Evolutionary conservation across 23 tunicate genomes (phyloP), one percentile per base, ranked within the genome.

Genomic region (Clavelina lepadiformis): DNA sequence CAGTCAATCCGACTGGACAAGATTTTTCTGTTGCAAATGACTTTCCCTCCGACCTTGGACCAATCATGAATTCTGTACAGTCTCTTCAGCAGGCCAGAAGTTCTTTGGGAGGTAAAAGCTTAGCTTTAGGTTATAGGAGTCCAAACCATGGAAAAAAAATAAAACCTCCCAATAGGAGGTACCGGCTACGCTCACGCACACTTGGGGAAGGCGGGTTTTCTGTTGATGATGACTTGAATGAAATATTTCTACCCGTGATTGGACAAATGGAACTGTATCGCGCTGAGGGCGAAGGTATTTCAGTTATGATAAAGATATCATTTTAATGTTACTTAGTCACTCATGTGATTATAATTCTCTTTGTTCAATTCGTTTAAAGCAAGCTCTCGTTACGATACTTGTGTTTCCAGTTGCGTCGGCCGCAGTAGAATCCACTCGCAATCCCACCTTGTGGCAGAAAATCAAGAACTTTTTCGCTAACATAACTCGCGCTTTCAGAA

Each of bases 371-470:
- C 3, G 2, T 3, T 61, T 3, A 61, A 31, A 30, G 35, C 33
- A 31, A 3, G 3, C 23, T 2, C 2, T 3, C 8, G 35, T 3
- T 61, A 25, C 35, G n/a, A 1, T 5, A 3, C 26, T 61, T 56
- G 1, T 28, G 11, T 30, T 61, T 30, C 21, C n/a, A 65, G 71
- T 32, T 65, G 27, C 38, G 18, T 53, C 71, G 1, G 53, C 38
- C 5, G 74, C 50, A 49, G 26, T 47, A 3, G 24, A 15, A n/a
- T 28, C 74, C 19, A 50, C 55, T 5, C 71, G 28, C 46, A 65
- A 33, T 32, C 33, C 71, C 2, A 65, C 54, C 71, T 32, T 65
- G 71, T 63, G 80, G 80, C 58, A 74, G 28, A 47, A 46, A 22
- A 20, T 74, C 5, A 50, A 74, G 36, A 15, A 46, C 54, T 13